These are phyloP conservation scores for Bostrychus sinensis DNA, from an alignment of 2,113 vertebrate species.

Conservation along the genomic window DNA sequence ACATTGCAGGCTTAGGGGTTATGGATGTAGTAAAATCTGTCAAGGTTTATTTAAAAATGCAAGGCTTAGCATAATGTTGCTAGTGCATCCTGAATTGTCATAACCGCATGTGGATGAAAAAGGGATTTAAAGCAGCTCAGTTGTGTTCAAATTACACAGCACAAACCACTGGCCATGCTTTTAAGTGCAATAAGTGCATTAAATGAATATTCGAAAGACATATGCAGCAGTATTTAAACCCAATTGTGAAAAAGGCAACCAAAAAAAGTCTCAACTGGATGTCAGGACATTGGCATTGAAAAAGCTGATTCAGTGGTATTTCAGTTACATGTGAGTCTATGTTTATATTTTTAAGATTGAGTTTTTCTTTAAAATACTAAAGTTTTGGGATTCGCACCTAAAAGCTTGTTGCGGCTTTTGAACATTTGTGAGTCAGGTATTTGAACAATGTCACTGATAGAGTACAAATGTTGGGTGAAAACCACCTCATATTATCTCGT, in stretches of 20 bases:
- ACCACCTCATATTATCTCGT: constrained; percentile 10
- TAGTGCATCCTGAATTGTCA: background rate
- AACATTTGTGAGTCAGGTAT: background rate
- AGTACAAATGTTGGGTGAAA: constrained; percentile 4
- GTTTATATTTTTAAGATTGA: no score
- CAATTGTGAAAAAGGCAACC: background rate
- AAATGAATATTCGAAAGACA: no score
- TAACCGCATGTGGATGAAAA: background rate
- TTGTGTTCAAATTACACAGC: background rate
- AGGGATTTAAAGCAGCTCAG: background rate
- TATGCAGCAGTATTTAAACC: no score
- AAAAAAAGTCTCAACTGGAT: background rate
- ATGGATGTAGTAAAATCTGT: constrained; percentile 14
- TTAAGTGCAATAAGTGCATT: no score
- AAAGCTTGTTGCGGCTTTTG: constrained; percentile 8
- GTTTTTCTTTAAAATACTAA: background rate
- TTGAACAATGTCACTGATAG: no score
- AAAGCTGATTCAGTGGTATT: no score
- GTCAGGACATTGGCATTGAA: background rate
- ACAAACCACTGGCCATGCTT: background rate
- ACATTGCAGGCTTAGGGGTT: constrained; percentile 3
- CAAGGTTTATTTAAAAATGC: background rate
- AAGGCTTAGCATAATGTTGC: background rate
- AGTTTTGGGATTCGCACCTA: background rate
- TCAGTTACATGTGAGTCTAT: no score